These are phyloP conservation scores for Musca domestica DNA, from an alignment of 1,140 invertebrate species.

Conservation along the genomic window DNA sequence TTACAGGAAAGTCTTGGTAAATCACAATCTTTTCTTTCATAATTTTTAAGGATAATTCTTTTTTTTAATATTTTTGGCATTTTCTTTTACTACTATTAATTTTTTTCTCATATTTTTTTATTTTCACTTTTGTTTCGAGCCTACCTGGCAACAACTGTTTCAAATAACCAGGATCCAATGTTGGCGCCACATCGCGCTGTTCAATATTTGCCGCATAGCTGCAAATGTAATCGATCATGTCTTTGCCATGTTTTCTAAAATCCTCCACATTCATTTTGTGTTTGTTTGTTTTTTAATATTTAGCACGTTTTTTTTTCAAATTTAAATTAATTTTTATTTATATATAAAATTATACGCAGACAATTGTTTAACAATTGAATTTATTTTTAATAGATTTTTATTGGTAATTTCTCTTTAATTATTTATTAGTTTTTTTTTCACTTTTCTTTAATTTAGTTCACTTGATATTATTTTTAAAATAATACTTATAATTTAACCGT, in stretches of 20 bases:
- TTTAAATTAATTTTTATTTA: conserved; percentile 23
- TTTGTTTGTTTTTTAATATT: conserved; percentile 21
- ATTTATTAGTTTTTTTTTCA: neutral
- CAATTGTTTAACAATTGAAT: conserved; percentile 1
- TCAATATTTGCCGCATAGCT: conserved; percentile 78
- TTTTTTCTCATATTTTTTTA: too few species aligned
- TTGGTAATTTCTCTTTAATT: conserved; percentile 4
- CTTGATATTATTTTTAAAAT: too few species aligned
- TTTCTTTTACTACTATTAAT: too few species aligned
- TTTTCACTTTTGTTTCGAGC: neutral
- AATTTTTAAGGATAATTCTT: too few species aligned
- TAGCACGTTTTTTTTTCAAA: conserved; percentile 25
- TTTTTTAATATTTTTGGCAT: neutral
- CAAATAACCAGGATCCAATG: conserved; percentile 83
- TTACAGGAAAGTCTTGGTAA: too few species aligned
- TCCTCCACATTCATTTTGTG: conserved; percentile 75
- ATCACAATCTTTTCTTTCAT: too few species aligned
- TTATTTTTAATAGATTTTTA: conserved; percentile 13
- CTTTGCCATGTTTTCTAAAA: conserved; percentile 79
- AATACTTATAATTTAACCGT: too few species aligned
- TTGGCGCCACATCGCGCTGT: conserved; percentile 75
- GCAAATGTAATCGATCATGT: conserved; percentile 93
- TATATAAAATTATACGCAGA: neutral
- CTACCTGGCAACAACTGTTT: conserved; percentile 62
- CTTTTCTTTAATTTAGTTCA: too few species aligned